Percentiles rank a stretch among this genome's conserved stretches.
Evolutionary conservation across 2,888 invertebrate species (phyloP).

Genomic region (Dynastes tityus): DNA sequence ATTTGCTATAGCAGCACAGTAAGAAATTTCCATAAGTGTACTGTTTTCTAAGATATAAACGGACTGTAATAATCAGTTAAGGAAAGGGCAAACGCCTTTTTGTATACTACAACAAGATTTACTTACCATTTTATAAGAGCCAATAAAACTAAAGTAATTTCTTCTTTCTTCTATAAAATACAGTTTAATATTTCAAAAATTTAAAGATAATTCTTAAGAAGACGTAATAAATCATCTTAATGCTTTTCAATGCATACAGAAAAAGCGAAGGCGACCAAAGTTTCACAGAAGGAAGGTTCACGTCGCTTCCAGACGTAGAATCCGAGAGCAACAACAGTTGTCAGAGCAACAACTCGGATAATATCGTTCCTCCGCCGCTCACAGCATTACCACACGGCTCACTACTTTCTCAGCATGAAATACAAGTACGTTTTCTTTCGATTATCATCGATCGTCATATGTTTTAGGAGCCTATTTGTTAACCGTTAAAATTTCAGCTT

Average conservation of each 20-base stretch:
- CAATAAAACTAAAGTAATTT: no score
- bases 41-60: no score
- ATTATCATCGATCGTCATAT: not conserved
- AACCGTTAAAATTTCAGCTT: conserved; percentile 72
- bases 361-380: conserved; percentile 54
- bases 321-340: conserved; percentile 74
- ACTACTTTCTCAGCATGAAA: conserved; percentile 79
- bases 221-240: no score
- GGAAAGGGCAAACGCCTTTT: no score
- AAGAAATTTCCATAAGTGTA: no score
- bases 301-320: conserved; percentile 79
- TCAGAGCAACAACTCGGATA: conserved; percentile 67
- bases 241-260: conserved; percentile 69
- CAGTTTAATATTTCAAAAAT: no score
- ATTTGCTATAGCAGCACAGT: no score
- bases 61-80: no score
- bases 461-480: conserved; percentile 18
- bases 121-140: no score
- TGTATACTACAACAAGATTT: no score
- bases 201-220: no score
- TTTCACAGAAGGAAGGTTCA: conserved; percentile 92
- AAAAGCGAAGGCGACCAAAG: conserved; percentile 84
- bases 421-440: conserved; percentile 72
- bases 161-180: no score
- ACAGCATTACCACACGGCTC: conserved; percentile 58